Conservation (phyloP, 2,888 invertebrate species). For the Psylliodes chrysocephalus region DNA sequence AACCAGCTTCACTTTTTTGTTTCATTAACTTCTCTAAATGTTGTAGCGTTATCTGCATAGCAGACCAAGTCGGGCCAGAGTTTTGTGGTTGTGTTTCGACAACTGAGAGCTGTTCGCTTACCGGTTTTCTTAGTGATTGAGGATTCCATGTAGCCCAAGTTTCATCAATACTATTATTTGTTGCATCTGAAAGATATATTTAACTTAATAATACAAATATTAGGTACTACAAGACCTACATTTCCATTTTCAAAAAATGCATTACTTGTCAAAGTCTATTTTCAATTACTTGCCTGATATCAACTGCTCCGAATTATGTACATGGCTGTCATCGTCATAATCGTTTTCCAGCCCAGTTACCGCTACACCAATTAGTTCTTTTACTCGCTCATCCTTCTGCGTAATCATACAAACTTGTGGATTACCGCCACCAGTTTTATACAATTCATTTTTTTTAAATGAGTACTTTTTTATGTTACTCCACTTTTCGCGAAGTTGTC, state of each 20-base stretch:
- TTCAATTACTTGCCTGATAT: no score
- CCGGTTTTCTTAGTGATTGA: background rate
- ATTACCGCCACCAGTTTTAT: slow-evolving; percentile 18
- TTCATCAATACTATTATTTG: background rate
- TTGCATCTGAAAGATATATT: background rate
- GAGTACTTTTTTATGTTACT: slow-evolving; percentile 8
- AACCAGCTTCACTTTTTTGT: no score
- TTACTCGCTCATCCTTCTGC: slow-evolving; percentile 5
- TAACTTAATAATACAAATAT: no score
- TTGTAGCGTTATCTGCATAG: no score
- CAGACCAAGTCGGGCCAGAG: background rate
- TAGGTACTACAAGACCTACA: no score
- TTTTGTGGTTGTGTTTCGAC: background rate
- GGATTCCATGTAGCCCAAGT: background rate
- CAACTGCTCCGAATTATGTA: background rate
- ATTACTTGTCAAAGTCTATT: no score
- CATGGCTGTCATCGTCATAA: background rate
- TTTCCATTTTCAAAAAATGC: no score
- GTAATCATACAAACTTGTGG: background rate
- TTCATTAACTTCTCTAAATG: no score
- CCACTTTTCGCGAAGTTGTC: slow-evolving; percentile 6
- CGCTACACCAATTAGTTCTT: slow-evolving; percentile 12
- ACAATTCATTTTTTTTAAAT: slow-evolving; percentile 3
- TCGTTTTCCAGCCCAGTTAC: slow-evolving; percentile 1
- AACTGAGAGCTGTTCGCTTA: background rate